phyloP scores from a whole-genome alignment of 2,797 vertebrate species.

The Molossus alvarezi region DNA sequence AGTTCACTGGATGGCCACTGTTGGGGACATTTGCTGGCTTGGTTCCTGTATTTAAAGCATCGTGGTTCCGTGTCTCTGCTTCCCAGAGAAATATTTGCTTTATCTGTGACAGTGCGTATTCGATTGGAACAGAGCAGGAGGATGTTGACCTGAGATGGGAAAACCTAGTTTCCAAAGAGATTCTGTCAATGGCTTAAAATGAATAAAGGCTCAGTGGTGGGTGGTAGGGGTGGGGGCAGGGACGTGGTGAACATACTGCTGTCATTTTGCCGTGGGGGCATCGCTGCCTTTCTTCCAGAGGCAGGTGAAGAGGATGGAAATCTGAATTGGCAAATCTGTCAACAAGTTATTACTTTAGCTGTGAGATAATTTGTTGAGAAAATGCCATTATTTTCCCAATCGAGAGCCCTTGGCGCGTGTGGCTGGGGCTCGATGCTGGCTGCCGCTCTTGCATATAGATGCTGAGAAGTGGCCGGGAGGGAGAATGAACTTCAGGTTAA shows the following conservation, averaged over 20 bases:
- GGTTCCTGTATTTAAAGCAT: neutral
- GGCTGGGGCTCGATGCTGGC: neutral
- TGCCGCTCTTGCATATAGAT: conserved; percentile 25
- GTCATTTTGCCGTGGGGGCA: conserved; percentile 60
- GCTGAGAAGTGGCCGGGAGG: neutral
- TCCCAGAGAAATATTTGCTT: conserved; percentile 69
- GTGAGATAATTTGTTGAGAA: conserved; percentile 76
- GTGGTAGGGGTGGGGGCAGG: neutral
- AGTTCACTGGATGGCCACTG: neutral
- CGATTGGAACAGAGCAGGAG: conserved; percentile 57
- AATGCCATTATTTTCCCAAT: conserved; percentile 77
- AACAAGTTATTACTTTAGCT: conserved; percentile 79
- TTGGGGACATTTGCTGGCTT: neutral
- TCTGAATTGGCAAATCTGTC: conserved; percentile 78
- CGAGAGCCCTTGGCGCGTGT: neutral
- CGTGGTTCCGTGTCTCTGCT: neutral
- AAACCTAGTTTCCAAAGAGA: conserved; percentile 67
- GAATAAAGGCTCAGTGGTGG: neutral
- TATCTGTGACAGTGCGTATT: conserved; percentile 37
- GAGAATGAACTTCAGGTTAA: conserved; percentile 59
- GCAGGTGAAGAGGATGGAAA: conserved; percentile 72
- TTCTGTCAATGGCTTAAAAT: conserved; percentile 64
- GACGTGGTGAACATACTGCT: neutral
- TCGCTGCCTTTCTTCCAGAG: conserved; percentile 40
- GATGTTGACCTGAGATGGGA: conserved; percentile 56